Evolutionary conservation across 2,797 vertebrate genomes (phyloP), one percentile per base, ranked within the genome.

Genomic region (Spondyliosoma cantharus): DNA sequence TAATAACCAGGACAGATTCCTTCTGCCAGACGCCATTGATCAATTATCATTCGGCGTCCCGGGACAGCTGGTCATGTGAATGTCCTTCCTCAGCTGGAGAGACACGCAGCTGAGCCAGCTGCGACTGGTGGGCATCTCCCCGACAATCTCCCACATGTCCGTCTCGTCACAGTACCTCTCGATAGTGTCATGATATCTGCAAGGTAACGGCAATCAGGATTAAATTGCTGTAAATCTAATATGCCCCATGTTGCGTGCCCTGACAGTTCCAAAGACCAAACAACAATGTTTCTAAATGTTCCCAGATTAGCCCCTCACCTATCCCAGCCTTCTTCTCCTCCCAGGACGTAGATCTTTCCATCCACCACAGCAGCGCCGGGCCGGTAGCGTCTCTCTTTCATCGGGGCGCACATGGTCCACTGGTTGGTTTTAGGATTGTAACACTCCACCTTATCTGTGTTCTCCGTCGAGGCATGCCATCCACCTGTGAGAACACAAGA

Each of bases 61-160:
- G 0, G 91, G 91, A 53, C 63, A 71, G 71, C 83, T 90, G 71
- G 71, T 72, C 6, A 69, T 75, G n/a, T 81, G 85, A 61, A 93
- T 68, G 80, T 95, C 94, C 76, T 95, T 96, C 84, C 91, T 93
- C 73, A 96, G 88, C 76, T 92, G 94, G 16, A 96, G 91, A 8
- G 96, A 94, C 12, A 95, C 95, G 4, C 96, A 96, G 91, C 96
- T 96, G 68, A 96, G 92, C 95, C 95, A 96, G 91, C 95, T 96
- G 49, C 95, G 95, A 74, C 96, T 96, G 67, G 94, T 95, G 25
- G 94, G 94, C 96, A 96, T 96, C 90, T 96, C 95, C 4, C 95
- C 95, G 0, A 96, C 91, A 2, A 96, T 94, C 89, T 96, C 95
- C 96, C 96, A 96, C 7, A 62, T 82, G 88, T 95, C 94, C 0